phyloP scores from a whole-genome alignment of 2,888 invertebrate genomes.

The Galerucella nymphaeae region DNA sequence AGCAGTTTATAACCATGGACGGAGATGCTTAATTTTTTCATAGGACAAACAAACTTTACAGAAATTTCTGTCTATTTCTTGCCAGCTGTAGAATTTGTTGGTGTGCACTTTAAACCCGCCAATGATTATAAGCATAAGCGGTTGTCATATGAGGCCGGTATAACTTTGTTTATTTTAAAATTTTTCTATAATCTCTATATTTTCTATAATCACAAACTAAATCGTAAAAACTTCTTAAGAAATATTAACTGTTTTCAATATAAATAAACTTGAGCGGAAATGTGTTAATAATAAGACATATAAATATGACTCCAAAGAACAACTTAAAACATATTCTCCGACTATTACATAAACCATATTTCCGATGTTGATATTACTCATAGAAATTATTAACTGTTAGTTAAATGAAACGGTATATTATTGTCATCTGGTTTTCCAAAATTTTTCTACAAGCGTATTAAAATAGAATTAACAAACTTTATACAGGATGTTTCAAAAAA shows the following conservation, averaged over 20 bases:
- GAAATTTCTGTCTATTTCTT: no score
- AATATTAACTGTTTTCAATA: slow-evolving; percentile 53
- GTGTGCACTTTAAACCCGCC: no score
- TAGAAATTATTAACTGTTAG: slow-evolving; percentile 52
- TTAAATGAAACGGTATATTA: slow-evolving; percentile 48
- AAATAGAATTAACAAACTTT: not conserved
- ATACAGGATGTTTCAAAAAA: no score
- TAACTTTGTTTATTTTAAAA: slow-evolving; percentile 53
- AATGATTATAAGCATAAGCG: slow-evolving; percentile 46
- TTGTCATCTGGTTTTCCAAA: slow-evolving; percentile 40
- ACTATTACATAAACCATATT: slow-evolving; percentile 53
- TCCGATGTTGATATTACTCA: slow-evolving; percentile 53
- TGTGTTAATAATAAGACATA: slow-evolving; percentile 52
- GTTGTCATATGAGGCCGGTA: slow-evolving; percentile 55
- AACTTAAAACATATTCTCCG: slow-evolving; percentile 42
- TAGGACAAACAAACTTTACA: no score
- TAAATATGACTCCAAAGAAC: slow-evolving; percentile 49
- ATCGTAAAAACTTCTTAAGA: slow-evolving; percentile 41
- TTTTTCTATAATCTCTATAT: slow-evolving; percentile 51
- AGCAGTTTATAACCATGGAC: slow-evolving; percentile 38
- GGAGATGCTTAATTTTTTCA: not conserved
- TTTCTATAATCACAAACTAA: slow-evolving; percentile 39
- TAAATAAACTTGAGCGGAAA: slow-evolving; percentile 53
- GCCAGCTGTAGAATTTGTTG: no score
- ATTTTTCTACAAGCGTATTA: not conserved